A percentile compares a stretch with the other conserved stretches of the same genome.
These are phyloP conservation scores for Trachelus troglodyta DNA, from an alignment of 2,888 invertebrate genomes.

Conservation along the genomic window DNA sequence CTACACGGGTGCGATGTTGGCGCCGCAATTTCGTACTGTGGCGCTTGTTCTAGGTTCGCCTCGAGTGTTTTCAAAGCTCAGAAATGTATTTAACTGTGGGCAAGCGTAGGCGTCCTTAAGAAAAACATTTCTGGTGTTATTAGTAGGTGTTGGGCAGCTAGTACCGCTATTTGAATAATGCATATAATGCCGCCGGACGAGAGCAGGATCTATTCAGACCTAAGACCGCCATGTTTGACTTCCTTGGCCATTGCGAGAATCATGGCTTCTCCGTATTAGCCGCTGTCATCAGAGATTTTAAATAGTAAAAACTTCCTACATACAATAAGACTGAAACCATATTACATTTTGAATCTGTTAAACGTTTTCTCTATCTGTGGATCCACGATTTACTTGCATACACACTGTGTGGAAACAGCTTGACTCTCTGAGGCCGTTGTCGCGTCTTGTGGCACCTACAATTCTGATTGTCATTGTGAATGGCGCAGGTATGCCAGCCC, in stretches of 20 bases:
- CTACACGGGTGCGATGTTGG: too few species aligned
- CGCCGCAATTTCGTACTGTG: not conserved
- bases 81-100: conserved; percentile 13
- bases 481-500: conserved; percentile 23
- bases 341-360: not conserved
- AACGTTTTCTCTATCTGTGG: not conserved
- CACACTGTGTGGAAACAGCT: not conserved
- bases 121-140: conserved; percentile 34
- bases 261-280: not conserved
- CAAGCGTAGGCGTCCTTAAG: conserved; percentile 24
- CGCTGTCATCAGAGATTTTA: not conserved
- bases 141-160: conserved; percentile 35
- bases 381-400: not conserved
- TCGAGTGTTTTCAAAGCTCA: not conserved
- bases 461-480: conserved; percentile 11
- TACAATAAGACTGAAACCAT: not conserved
- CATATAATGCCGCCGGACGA: conserved; percentile 29
- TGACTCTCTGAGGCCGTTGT: not conserved
- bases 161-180: conserved; percentile 40
- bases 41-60: not conserved
- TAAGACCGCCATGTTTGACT: conserved; percentile 11
- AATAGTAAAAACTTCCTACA: not conserved
- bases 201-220: conserved; percentile 26
- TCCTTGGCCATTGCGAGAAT: not conserved
- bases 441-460: not conserved